Percentiles rank a stretch among this genome's conserved stretches.
Conservation (phyloP, 2,888 invertebrate genomes). For the Scelioninae gen. 1 region DNA sequence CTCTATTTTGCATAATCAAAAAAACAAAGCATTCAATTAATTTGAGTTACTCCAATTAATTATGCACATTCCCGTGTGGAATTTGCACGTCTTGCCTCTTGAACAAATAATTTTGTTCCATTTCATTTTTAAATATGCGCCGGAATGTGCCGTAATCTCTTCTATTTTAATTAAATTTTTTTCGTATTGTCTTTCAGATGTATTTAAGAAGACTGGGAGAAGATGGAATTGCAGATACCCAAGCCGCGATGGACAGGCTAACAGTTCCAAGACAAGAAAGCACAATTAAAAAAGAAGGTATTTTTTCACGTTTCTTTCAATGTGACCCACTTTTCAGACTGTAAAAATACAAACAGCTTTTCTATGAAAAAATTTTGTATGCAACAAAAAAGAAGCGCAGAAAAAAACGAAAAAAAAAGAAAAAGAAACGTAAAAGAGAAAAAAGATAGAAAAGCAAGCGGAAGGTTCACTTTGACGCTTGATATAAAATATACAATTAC, state of each 20-base stretch:
- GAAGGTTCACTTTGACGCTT: slow-evolving; percentile 39
- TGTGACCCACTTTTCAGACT: slow-evolving; percentile 45
- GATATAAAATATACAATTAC: slow-evolving; percentile 19
- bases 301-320: slow-evolving; percentile 49
- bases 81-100: too few species aligned
- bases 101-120: slow-evolving; percentile 31
- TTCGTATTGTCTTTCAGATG: slow-evolving; percentile 85
- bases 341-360: slow-evolving; percentile 55
- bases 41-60: not conserved
- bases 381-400: slow-evolving; percentile 16
- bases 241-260: slow-evolving; percentile 81
- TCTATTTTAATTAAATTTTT: slow-evolving; percentile 59
- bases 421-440: too few species aligned
- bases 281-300: slow-evolving; percentile 83
- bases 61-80: not conserved
- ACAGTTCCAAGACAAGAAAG: slow-evolving; percentile 82
- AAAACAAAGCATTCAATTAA: not conserved
- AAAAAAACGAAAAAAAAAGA: too few species aligned
- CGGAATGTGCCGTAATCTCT: slow-evolving; percentile 23
- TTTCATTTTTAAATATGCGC: slow-evolving; percentile 21
- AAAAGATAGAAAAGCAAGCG: too few species aligned
- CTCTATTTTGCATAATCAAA: not conserved
- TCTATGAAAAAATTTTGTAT: slow-evolving; percentile 8
- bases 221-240: slow-evolving; percentile 85
- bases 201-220: slow-evolving; percentile 88